phyloP scores from a whole-genome alignment of 1,140 invertebrate species.

The Camponotus vicinus region DNA sequence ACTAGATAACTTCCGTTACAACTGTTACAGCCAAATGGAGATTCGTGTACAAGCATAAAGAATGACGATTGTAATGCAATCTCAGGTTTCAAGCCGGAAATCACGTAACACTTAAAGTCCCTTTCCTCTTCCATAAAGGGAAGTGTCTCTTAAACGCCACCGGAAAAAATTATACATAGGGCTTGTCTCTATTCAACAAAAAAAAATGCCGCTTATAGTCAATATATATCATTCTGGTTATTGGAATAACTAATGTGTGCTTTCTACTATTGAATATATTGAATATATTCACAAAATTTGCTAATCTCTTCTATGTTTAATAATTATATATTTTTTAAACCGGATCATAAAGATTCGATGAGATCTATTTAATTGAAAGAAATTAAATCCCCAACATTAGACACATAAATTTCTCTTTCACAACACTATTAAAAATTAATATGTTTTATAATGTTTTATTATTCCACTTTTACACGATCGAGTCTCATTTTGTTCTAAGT shows the following conservation, averaged over 20 bases:
- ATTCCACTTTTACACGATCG: not conserved
- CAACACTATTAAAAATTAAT: not conserved
- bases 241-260: not conserved
- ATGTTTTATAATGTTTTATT: not conserved
- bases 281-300: not conserved
- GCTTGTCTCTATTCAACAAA: not conserved
- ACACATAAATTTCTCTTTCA: not conserved
- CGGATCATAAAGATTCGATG: not conserved
- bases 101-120: slow-evolving; percentile 72
- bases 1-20: slow-evolving; percentile 61
- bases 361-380: not conserved
- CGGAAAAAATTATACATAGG: slow-evolving; percentile 49
- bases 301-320: not conserved
- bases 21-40: slow-evolving; percentile 49
- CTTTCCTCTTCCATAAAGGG: slow-evolving; percentile 35
- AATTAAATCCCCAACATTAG: not conserved
- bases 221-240: not conserved
- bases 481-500: not conserved
- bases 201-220: not conserved
- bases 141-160: slow-evolving; percentile 54
- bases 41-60: slow-evolving; percentile 66
- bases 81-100: slow-evolving; percentile 70
- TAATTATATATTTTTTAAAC: not conserved
- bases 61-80: slow-evolving; percentile 72
- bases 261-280: not conserved